Evolutionary conservation across 64 coral and sea anemone genomes (phyloP), one percentile per base, ranked within the genome.

Genomic region (Stichodactyla mertensii): DNA sequence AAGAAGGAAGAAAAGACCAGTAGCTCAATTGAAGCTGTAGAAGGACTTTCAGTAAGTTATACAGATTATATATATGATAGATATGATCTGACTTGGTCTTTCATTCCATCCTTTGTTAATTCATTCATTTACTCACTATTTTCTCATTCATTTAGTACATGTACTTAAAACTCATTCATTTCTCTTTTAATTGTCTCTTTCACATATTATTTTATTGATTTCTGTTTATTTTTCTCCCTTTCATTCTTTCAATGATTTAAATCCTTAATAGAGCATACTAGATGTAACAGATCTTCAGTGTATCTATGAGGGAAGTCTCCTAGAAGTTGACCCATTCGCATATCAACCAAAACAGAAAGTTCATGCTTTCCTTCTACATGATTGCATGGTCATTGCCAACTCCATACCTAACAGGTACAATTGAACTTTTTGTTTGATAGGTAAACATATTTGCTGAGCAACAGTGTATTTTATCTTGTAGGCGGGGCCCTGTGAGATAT

Each of bases 1-100:
- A 96, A 93, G 59, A 96, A 96, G 77, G 94, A 96, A 88, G 94
- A 96, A 87, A 96, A 96, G 84, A 52, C 91, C 20, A 96, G 82
- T 70, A 96, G 88, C 14, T 96, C 94, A 24, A 94, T 98, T 52
- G 96, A 98, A 66, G 90, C 93, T 60, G 93, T 98, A 19, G 96
- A 98, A 86, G 96, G 96, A 0, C 88, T 98, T 28, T 86, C 92
- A 61, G 96, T 98, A 79, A 98, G 96, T 92, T 31, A 31, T 6
- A 28, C 24, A 11, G 11, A 24, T 1, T 26, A 23, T 0, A 0
- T 8, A 10, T 23, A 23, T 9, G 6, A 6, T 71, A 58, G 1
- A 9, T 58, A 15, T 58, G 4, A 9, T 58, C 8, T 11, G 4
- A 58, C 14, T 45, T 45, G 36, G 0, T 58, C 4, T 58, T 9